Evolutionary conservation across 2,888 invertebrate genomes (phyloP), one percentile per base, ranked within the genome.

Genomic region (Andrena fulva): DNA sequence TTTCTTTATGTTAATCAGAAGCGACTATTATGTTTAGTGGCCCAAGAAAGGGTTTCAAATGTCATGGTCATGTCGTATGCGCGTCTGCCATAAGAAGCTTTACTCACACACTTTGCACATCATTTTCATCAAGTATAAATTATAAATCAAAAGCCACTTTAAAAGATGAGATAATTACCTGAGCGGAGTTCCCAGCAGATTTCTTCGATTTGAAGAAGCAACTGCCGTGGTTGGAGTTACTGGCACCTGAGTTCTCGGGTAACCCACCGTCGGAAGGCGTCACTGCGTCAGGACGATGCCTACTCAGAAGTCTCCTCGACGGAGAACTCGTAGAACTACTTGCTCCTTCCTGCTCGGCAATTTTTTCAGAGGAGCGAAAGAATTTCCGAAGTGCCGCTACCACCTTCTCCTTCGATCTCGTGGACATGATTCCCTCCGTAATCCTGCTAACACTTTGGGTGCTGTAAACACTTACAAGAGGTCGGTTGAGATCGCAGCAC

Each of bases 381-480:
- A 97, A 95, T 94, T 97, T 97, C 89, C 96, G 95, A 94, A 97
- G 96, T 69, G 97, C 97, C 33, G 97, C 96, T 35, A 97, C 96
- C 83, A 97, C 96, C 95, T 97, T 97, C 92, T 97, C 97, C 94
- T 97, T 97, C 48, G 97, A 97, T 87, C 97, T 96, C 87, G 97
- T 96, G 91, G 96, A 96, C 97, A 97, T 97, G 70, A 6, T 63
- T 77, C 48, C 12, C 2, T 20, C n/a, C 33, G n/a, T 8, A 27
- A 6, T 3, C 48, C 42, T 42, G 12, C 12, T 20, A 33, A n/a
- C 12, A 2, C 16, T 54, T 8, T 16, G 20, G 0, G 2, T 48
- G 4, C 66, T 80, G 12, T 6, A 35, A 31, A 29, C 2, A 0
- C 12, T 27, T 31, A 56, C 10, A 24, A 10, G 4, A 6, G 24